A percentile compares a stretch with the other conserved stretches of the same genome.
Evolutionary conservation across 2,113 vertebrate genomes (phyloP).

Genomic region (Ptilorrhoa leucosticta): DNA sequence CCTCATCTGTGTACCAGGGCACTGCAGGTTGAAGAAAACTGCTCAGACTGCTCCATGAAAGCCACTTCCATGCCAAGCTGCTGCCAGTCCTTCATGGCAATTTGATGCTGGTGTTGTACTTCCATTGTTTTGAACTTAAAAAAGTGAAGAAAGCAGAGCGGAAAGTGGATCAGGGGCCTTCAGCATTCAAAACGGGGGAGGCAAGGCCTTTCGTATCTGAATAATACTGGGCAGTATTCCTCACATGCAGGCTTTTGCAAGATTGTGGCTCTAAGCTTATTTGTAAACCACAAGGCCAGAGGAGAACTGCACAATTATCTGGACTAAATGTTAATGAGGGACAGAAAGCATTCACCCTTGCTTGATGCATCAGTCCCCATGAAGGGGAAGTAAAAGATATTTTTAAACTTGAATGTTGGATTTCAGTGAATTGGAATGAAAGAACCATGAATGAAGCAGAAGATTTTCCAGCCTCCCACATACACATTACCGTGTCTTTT

Average conservation of each 20-base stretch:
- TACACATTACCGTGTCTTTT: background rate
- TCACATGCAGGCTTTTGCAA: background rate
- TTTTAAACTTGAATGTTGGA: background rate
- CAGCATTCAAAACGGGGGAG: background rate
- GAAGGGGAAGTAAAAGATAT: background rate
- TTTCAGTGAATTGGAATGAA: background rate
- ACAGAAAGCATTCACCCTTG: background rate
- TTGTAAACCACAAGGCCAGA: background rate
- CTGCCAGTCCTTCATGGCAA: background rate
- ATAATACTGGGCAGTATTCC: background rate
- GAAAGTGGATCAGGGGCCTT: background rate
- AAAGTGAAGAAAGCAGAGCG: background rate
- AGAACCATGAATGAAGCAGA: background rate
- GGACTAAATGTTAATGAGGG: background rate
- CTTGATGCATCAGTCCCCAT: background rate
- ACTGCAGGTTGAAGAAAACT: background rate
- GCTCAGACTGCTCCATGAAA: background rate
- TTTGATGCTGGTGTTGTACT: background rate
- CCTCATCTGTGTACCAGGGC: background rate
- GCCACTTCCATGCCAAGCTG: background rate
- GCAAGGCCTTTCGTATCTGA: background rate
- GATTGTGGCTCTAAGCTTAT: background rate
- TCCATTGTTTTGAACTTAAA: background rate
- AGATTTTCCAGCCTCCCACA: background rate
- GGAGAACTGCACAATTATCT: background rate